Base-by-base conservation (phyloP, 1,140 invertebrate species). In the Drosophila bocqueti region DNA sequence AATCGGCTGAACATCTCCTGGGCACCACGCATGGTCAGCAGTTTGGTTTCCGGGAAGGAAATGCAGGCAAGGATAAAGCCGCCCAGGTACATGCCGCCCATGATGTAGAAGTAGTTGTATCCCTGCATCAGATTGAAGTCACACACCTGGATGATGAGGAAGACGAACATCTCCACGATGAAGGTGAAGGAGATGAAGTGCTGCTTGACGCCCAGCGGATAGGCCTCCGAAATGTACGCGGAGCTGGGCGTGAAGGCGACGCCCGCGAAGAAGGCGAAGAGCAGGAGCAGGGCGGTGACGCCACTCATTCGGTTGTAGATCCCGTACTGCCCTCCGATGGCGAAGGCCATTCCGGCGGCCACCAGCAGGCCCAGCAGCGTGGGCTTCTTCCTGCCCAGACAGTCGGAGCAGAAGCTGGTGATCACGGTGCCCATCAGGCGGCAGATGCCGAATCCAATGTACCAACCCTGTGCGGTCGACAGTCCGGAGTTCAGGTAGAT, bases 11-110 rank as follows among this genome's bases (percentile, higher is more conserved):
- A 92, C 46, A 78, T 82, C 1, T 57, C 31, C 38, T 83, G 86
- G 24, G 84, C 54, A 16, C 92, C 81, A 0, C 79, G 83, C 13
- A 92, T 43, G 4, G 91, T 81, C 26, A 59, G 42, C 29, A 40
- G 1, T 24, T 47, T 76, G 3, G 91, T 92, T 69, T 92, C 91
- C 16, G 91, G 91, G 29, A 92, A 31, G n/a, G 52, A 57, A 15
- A 65, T 34, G 15, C 81, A 52, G 4, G 64, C 79, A 4, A 75
- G 5, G 0, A 86, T 0, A 4, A 61, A 79, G 4, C 68, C 87
- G 1, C 67, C n/a, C 2, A 89, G 0, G 6, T 55, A 89, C 13
- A 92, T 18, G 24, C 8, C 58, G 5, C 74, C 91, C 40, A 91
- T 4, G 9, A 69, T 11, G 16, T 68, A 65, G 34, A 92, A 92